Evolutionary conservation across 2,797 vertebrate species (phyloP), one percentile per base, ranked within the genome.

Genomic region (Sebastes vulpes): DNA sequence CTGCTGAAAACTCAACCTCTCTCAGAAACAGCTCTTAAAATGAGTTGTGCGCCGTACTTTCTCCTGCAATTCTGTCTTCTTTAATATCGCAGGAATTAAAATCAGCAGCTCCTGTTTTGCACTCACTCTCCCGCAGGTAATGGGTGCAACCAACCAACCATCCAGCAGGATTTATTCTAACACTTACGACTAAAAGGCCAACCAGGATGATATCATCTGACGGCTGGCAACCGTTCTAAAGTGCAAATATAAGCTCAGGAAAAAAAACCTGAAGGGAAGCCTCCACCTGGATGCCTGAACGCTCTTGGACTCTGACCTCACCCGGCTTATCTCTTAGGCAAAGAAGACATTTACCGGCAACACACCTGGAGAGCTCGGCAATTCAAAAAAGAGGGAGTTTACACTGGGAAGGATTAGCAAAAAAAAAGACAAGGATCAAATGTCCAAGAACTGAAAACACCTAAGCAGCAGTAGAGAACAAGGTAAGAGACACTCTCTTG

Each of bases 251-350:
- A 52, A 76, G 48, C 50, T 54, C 32, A 18, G 57, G 46, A 4
- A 74, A 66, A 66, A 38, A 77, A 61, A 56, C 6, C 1, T 3
- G 28, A 65, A 32, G 38, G 10, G 54, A 74, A 77, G 66, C 23
- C 65, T 84, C 75, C 77, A 89, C 81, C 90, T 89, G 82, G 58
- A 83, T 71, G 35, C 67, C 71, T 75, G 58, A 58, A 60, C 21
- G 26, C 12, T 81, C 70, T 85, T 91, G 87, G 83, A 93, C 86
- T 87, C 75, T 92, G 87, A 91, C 89, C 89, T 92, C 83, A 89
- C 85, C 82, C 85, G 65, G 66, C 65, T 89, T 83, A 92, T 84
- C 75, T 72, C 35, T 65, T 21, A 75, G 65, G 53, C 26, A 76
- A 75, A 74, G 48, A 61, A 70, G 73, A 85, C 85, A 79, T 89